Evolutionary conservation across 2,113 vertebrate genomes (phyloP).

Genomic region (Petrocephalus zakoni): DNA sequence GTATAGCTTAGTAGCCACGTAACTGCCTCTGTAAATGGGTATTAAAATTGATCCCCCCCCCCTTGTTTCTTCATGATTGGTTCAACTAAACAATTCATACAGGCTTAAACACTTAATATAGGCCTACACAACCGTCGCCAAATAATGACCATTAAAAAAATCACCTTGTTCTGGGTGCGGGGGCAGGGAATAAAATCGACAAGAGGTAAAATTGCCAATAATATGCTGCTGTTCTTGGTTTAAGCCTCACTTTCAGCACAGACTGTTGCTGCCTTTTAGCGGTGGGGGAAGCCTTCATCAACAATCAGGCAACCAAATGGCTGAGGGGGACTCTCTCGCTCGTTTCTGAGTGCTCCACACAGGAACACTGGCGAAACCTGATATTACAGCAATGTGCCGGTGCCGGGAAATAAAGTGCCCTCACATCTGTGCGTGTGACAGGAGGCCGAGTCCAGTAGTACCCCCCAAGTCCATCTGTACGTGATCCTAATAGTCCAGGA

Average conservation of each 20-base stretch:
- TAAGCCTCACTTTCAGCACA: background rate
- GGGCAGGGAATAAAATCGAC: background rate
- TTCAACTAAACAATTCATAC: background rate
- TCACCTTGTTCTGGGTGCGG: background rate
- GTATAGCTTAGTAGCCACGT: background rate
- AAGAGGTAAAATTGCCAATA: background rate
- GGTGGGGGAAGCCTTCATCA: background rate
- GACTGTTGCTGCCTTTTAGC: background rate
- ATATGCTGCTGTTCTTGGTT: background rate
- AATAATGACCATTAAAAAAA: background rate
- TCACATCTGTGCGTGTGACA: background rate
- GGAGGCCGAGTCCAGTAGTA: background rate
- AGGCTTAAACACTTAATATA: background rate
- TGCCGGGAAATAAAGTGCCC: constrained; percentile 11
- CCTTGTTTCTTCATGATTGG: background rate
- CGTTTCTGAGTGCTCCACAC: background rate
- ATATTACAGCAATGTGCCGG: background rate
- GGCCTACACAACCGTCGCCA: background rate
- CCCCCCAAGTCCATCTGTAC: background rate
- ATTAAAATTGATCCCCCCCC: background rate
- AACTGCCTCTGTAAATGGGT: background rate
- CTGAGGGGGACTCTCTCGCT: background rate
- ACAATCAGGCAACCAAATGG: background rate
- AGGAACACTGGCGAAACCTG: background rate
- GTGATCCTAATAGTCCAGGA: background rate